Conservation (phyloP, 2,113 vertebrate genomes). For the Cyanoderma ruficeps region DNA sequence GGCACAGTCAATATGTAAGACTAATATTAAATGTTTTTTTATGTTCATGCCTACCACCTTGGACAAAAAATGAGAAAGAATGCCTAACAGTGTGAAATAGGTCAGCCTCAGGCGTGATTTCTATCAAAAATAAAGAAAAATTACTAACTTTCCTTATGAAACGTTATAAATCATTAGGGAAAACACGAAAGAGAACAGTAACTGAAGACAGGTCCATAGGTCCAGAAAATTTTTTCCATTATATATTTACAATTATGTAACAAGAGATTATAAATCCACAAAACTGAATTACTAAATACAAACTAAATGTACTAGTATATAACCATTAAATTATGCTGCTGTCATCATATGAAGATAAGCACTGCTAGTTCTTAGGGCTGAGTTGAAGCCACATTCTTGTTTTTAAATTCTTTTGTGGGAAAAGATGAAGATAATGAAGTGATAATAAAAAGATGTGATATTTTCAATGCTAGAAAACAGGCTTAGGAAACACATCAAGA, state of each 20-base stretch:
- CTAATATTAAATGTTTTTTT: neutral
- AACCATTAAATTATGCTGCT: neutral
- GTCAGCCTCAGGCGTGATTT: neutral
- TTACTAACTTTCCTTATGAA: neutral
- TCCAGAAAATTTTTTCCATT: neutral
- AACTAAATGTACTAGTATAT: neutral
- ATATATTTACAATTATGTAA: neutral
- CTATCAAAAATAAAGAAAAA: neutral
- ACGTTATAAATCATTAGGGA: neutral
- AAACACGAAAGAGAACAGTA: neutral
- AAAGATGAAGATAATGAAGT: neutral
- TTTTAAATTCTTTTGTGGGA: neutral
- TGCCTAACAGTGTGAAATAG: neutral
- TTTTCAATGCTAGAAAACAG: neutral
- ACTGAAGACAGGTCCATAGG: neutral
- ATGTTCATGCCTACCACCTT: neutral
- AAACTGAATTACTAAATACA: neutral
- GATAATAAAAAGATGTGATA: neutral
- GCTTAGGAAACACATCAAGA: neutral
- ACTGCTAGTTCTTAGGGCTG: neutral
- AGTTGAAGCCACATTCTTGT: neutral
- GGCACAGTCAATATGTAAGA: neutral
- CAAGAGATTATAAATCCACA: neutral
- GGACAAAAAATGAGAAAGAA: neutral
- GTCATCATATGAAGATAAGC: neutral